phyloP scores from a whole-genome alignment of 2,113 vertebrate genomes.

The Pyxicephalus adspersus region DNA sequence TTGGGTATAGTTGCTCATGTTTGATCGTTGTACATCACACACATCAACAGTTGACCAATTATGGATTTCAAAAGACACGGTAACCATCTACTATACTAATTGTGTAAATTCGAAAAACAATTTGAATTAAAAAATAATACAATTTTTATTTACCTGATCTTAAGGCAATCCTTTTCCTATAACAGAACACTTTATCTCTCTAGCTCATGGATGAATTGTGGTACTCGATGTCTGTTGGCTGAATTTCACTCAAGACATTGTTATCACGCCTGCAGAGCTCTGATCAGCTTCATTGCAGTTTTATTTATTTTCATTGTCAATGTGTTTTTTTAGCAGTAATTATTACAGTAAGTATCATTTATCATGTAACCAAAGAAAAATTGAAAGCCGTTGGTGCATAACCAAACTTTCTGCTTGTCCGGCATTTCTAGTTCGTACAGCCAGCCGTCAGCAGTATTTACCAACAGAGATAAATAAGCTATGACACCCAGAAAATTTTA shows the following conservation, averaged over 20 bases:
- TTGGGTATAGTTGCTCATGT: no score
- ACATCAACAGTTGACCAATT: no score
- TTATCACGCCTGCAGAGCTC: background rate
- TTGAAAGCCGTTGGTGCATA: conserved; percentile 22
- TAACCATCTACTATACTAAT: no score
- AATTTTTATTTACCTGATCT: no score
- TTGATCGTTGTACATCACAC: no score
- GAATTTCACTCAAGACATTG: background rate
- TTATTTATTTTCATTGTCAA: conserved; percentile 1
- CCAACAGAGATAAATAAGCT: background rate
- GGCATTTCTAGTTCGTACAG: background rate
- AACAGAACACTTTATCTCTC: no score
- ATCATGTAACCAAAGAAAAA: background rate
- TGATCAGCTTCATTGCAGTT: background rate
- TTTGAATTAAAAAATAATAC: no score
- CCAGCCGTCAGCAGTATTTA: conserved; percentile 35
- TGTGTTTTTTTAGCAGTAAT: conserved; percentile 15
- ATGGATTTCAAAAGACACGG: no score
- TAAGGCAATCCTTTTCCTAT: no score
- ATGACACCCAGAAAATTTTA: background rate
- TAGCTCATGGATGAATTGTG: no score
- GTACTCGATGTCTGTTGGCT: no score
- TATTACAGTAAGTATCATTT: conserved; percentile 28
- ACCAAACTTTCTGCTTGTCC: conserved; percentile 21
- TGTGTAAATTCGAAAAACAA: no score